These are phyloP conservation scores for Drosophila sturtevanti DNA, from an alignment of 1,140 invertebrate genomes.

Conservation along the genomic window DNA sequence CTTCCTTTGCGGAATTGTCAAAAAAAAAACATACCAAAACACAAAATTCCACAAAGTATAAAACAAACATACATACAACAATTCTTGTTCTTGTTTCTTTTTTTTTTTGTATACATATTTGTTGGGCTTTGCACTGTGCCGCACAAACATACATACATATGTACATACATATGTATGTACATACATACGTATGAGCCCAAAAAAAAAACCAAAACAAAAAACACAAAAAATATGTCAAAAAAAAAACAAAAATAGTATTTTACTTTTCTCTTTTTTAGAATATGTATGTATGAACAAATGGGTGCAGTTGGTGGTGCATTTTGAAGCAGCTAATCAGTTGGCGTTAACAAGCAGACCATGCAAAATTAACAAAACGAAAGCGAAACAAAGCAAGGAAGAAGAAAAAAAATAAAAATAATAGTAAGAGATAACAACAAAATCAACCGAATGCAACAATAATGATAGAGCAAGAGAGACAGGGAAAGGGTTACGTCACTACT, in stretches of 20 bases:
- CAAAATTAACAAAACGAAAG: conserved; percentile 33
- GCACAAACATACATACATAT: background rate
- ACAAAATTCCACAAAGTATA: conserved; percentile 23
- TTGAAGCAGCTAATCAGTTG: conserved; percentile 60
- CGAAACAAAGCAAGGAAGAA: background rate
- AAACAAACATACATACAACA: conserved; percentile 18
- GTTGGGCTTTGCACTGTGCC: background rate
- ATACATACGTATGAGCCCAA: background rate
- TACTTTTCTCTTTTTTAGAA: conserved; percentile 2
- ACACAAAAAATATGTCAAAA: conserved; percentile 32
- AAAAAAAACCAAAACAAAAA: conserved; percentile 5
- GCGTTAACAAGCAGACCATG: conserved; percentile 50
- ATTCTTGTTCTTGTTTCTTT: background rate
- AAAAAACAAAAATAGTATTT: conserved; percentile 34
- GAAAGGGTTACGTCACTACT: background rate
- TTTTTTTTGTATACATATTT: background rate
- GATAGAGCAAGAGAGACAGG: background rate
- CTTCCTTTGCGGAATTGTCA: conserved; percentile 9
- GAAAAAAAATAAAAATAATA: background rate
- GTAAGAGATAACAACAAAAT: background rate
- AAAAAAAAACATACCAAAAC: background rate
- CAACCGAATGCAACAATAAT: conserved; percentile 7
- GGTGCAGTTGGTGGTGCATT: conserved; percentile 64
- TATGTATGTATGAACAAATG: conserved; percentile 42
- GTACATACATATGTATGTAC: background rate